phyloP scores from a whole-genome alignment of 2,797 vertebrate genomes.

The Cetoscarus ocellatus region DNA sequence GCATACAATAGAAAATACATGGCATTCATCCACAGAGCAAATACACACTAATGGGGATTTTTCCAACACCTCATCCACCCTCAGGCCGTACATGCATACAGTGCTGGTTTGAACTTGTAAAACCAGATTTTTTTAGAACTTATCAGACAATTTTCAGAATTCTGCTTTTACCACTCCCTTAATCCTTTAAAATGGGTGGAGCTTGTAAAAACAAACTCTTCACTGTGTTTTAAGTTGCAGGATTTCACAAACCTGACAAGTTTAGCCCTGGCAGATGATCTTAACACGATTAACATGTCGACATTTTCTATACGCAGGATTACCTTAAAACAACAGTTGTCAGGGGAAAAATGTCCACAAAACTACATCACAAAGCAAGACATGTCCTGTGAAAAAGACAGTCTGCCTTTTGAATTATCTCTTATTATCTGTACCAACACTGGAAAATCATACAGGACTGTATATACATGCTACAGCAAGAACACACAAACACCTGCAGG shows the following conservation, averaged over 20 bases:
- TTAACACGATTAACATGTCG: slow-evolving; percentile 69
- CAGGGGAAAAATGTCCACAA: slow-evolving; percentile 71
- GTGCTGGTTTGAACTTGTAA: slow-evolving; percentile 60
- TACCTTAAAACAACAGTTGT: slow-evolving; percentile 82
- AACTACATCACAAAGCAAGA: slow-evolving; percentile 60
- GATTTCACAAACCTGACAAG: slow-evolving; percentile 66
- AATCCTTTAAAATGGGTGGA: slow-evolving; percentile 76
- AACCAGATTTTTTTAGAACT: slow-evolving; percentile 55
- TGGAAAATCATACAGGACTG: slow-evolving; percentile 29
- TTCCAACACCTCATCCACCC: slow-evolving; percentile 12
- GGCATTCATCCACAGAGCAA: slow-evolving; percentile 8
- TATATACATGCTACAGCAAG: slow-evolving; percentile 24
- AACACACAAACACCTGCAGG: slow-evolving; percentile 6
- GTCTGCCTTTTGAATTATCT: slow-evolving; percentile 46
- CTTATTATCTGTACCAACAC: slow-evolving; percentile 16
- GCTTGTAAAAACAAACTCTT: slow-evolving; percentile 64
- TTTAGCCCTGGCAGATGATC: slow-evolving; percentile 60
- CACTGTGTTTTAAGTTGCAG: slow-evolving; percentile 65
- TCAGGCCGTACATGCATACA: slow-evolving; percentile 5
- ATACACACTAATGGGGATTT: slow-evolving; percentile 23
- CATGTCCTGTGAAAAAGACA: slow-evolving; percentile 54
- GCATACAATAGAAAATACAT: slow-evolving; percentile 27
- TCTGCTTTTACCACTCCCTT: slow-evolving; percentile 28
- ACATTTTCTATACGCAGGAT: slow-evolving; percentile 64
- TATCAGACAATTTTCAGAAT: slow-evolving; percentile 58